Conservation (phyloP, 37 sponge, comb jelly and placozoan species). For the Hexactinellida sp. region DNA sequence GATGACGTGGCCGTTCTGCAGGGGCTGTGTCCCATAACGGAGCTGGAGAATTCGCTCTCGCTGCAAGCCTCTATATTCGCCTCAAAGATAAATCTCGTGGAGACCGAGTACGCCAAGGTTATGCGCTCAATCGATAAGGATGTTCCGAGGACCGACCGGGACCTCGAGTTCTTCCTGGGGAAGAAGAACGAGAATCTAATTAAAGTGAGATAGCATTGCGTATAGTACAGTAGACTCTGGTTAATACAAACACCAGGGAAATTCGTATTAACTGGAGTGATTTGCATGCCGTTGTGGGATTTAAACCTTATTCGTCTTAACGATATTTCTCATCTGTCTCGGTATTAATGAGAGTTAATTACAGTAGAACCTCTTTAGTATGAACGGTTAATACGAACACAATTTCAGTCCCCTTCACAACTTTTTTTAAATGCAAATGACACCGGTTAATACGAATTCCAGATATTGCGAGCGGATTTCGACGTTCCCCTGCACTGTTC, state of each 20-base stretch:
- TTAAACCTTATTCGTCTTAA: too few relatives aligned
- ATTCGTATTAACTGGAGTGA: too few relatives aligned
- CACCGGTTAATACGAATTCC: too few relatives aligned
- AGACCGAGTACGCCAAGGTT: slow-evolving; percentile 29
- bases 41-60: slow-evolving; percentile 1
- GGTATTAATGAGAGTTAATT: too few relatives aligned
- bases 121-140: slow-evolving; percentile 67
- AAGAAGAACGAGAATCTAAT: slow-evolving; percentile 14
- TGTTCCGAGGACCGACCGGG: slow-evolving; percentile 64
- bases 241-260: neutral
- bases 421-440: too few relatives aligned
- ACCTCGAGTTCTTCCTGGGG: slow-evolving; percentile 50
- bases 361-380: too few relatives aligned
- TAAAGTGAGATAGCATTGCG: neutral
- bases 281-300: too few relatives aligned
- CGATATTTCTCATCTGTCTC: too few relatives aligned
- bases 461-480: too few relatives aligned
- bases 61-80: slow-evolving; percentile 14
- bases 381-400: too few relatives aligned
- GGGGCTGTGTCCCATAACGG: neutral
- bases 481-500: too few relatives aligned
- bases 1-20: neutral
- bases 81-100: slow-evolving; percentile 19
- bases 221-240: neutral
- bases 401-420: too few relatives aligned